A percentile compares a stretch with the other conserved stretches of the same genome.
Evolutionary conservation across 2,113 vertebrate species (phyloP).

Genomic region (Lonchura striata): DNA sequence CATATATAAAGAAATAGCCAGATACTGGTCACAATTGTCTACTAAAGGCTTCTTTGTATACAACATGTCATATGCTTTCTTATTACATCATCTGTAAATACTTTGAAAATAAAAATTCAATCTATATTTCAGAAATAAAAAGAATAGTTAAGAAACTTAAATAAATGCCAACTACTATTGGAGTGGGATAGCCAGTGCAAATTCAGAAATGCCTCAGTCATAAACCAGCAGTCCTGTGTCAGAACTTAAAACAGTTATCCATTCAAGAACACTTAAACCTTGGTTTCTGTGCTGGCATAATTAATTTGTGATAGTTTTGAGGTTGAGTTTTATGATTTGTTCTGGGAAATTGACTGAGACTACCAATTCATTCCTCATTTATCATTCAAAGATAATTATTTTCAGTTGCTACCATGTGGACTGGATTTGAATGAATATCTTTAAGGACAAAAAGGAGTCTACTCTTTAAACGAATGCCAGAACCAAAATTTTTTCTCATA

Average conservation of each 20-base stretch:
- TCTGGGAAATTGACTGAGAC: not conserved
- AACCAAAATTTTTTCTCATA: not conserved
- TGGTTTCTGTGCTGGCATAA: not conserved
- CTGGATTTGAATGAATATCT: not conserved
- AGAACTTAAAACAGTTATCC: not conserved
- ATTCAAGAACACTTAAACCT: not conserved
- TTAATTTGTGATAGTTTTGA: not conserved
- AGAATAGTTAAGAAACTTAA: not conserved
- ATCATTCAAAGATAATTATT: not conserved
- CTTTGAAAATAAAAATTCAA: not conserved
- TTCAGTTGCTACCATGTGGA: not conserved
- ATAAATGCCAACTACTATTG: not conserved
- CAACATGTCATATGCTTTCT: fast-evolving
- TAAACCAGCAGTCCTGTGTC: not conserved
- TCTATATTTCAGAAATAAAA: not conserved
- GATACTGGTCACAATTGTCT: not conserved
- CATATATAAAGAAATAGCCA: not conserved
- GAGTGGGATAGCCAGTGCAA: not conserved
- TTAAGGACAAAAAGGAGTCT: not conserved
- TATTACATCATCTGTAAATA: not conserved
- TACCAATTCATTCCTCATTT: not conserved
- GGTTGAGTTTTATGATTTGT: not conserved
- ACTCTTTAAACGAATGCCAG: not conserved
- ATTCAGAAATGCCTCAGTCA: not conserved
- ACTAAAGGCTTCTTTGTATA: not conserved